Conservation (phyloP, 1,140 invertebrate genomes). For the Ooceraea biroi region DNA sequence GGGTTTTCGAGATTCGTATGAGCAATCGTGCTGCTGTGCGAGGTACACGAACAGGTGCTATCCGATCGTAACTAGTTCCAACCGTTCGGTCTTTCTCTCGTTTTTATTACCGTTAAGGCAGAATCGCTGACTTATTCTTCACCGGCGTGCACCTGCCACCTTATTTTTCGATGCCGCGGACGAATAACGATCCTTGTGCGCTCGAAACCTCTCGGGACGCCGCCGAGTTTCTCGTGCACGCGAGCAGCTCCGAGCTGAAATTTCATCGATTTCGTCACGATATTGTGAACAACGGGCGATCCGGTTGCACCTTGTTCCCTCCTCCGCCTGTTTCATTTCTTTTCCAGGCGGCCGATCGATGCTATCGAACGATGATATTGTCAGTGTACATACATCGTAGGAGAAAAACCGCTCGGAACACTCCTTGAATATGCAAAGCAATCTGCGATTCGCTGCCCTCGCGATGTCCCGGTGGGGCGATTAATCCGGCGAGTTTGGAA, state of each 20-base stretch:
- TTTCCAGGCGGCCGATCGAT: constrained; percentile 1
- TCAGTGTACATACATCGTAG: background rate
- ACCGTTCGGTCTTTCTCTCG: background rate
- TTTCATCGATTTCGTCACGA: constrained; percentile 49
- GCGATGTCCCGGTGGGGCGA: too few relatives aligned
- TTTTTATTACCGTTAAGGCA: constrained; percentile 25
- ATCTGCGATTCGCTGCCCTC: too few relatives aligned
- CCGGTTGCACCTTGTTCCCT: background rate
- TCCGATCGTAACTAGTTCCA: constrained; percentile 23
- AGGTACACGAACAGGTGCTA: constrained; percentile 20
- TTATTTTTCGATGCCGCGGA: constrained; percentile 33
- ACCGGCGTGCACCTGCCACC: constrained; percentile 33
- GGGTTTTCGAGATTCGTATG: constrained; percentile 28
- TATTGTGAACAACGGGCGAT: constrained; percentile 23
- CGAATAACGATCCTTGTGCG: constrained; percentile 21
- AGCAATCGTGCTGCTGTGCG: background rate
- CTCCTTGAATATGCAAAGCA: too few relatives aligned
- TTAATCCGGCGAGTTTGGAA: background rate
- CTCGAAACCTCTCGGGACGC: background rate
- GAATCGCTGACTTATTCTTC: background rate
- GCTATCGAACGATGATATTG: background rate
- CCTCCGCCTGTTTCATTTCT: background rate
- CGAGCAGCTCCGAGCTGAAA: constrained; percentile 28
- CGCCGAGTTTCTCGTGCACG: constrained; percentile 34
- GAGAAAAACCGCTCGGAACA: background rate